These are phyloP conservation scores for Drosophila longiperda DNA, from an alignment of 2,888 invertebrate genomes.

Conservation along the genomic window DNA sequence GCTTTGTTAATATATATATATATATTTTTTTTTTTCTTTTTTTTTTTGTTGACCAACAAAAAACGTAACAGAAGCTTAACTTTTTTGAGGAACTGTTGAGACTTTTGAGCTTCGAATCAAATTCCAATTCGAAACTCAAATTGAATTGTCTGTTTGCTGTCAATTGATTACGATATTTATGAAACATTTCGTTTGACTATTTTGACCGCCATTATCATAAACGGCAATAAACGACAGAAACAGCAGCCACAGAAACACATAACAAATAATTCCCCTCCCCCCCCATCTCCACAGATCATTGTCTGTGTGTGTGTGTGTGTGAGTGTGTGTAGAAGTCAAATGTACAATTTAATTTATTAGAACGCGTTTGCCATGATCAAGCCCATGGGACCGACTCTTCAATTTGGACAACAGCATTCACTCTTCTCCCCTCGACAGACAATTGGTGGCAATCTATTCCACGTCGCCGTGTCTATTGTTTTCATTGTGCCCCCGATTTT, in stretches of 20 bases:
- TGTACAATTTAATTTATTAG: constrained; percentile 82
- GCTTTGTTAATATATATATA: background rate
- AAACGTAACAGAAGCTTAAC: constrained; percentile 58
- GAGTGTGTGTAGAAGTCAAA: constrained; percentile 65
- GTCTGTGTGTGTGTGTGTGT: constrained; percentile 5
- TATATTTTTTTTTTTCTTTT: background rate
- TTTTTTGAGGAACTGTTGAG: constrained; percentile 27
- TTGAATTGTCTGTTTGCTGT: constrained; percentile 59
- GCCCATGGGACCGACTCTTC: constrained; percentile 44
- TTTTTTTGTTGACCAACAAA: constrained; percentile 18
- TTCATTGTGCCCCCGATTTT: constrained; percentile 51
- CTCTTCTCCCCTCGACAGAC: constrained; percentile 9
- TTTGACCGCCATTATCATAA: constrained; percentile 84
- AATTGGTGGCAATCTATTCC: constrained; percentile 68
- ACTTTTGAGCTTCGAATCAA: constrained; percentile 41
- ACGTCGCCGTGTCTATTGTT: constrained; percentile 28
- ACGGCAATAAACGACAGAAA: constrained; percentile 60
- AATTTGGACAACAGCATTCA: constrained; percentile 55
- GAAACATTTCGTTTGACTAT: constrained; percentile 83
- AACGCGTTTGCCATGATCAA: constrained; percentile 73
- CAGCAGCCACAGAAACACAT: constrained; percentile 30
- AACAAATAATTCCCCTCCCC: constrained; percentile 6
- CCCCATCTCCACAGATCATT: constrained; percentile 10
- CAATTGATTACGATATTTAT: constrained; percentile 83
- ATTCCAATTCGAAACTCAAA: constrained; percentile 63